Conservation (phyloP, 2,113 vertebrate species). For the Anthoscopus minutus region DNA sequence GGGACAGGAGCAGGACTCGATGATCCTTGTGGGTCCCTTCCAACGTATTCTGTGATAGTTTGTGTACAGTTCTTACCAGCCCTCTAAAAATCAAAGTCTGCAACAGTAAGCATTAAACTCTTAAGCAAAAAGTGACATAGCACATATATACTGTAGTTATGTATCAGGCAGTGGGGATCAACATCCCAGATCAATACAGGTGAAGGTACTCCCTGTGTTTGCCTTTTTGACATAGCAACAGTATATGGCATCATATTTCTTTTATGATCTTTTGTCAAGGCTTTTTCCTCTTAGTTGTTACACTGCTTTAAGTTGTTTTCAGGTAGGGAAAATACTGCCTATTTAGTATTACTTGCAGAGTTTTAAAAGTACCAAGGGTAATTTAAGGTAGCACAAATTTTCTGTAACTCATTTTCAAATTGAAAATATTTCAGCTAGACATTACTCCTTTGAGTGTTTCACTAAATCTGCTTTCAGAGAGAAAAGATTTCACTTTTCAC, state of each 20-base stretch:
- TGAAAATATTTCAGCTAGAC: neutral
- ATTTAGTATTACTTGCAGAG: neutral
- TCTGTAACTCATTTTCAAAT: neutral
- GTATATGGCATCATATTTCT: accelerated
- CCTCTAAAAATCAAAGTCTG: neutral
- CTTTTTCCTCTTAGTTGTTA: neutral
- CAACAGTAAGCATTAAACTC: neutral
- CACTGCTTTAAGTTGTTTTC: neutral
- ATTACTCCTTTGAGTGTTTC: neutral
- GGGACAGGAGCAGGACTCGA: too few species aligned
- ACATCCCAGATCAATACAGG: accelerated
- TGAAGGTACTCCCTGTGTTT: accelerated
- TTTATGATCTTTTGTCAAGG: neutral
- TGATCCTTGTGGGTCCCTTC: too few species aligned
- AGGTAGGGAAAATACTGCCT: neutral
- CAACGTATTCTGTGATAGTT: neutral
- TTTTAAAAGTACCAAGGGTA: neutral
- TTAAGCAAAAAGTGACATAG: neutral
- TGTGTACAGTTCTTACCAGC: neutral
- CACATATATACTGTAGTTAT: accelerated
- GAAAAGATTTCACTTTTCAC: neutral
- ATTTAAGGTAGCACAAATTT: neutral
- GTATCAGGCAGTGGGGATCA: accelerated
- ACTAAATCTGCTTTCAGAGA: neutral
- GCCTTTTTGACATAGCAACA: neutral